Evolutionary conservation across 2,113 vertebrate genomes (phyloP).

Genomic region (Myiopsitta monachus): DNA sequence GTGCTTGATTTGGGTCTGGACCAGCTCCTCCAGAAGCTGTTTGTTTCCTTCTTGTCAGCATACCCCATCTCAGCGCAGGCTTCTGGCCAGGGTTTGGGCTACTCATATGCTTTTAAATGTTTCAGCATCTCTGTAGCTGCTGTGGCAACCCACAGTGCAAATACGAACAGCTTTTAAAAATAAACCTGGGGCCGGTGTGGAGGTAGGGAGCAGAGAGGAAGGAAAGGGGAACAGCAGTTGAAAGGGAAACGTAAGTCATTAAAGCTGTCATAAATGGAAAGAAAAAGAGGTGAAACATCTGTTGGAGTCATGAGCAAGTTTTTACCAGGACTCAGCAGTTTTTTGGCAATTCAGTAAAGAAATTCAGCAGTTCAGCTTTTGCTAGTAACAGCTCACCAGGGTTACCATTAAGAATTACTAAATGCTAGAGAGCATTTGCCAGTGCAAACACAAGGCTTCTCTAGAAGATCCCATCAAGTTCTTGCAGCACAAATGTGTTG

Average conservation of each 20-base stretch:
- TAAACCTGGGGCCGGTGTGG: background rate
- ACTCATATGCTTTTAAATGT: background rate
- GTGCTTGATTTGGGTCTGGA: background rate
- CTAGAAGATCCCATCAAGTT: background rate
- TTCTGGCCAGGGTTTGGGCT: background rate
- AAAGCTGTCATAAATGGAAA: background rate
- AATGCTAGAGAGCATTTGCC: background rate
- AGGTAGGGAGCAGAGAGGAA: background rate
- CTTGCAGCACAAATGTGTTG: background rate
- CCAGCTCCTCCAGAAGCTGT: background rate
- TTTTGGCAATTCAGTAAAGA: background rate
- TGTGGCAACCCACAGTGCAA: background rate
- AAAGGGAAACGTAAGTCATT: conserved; percentile 14
- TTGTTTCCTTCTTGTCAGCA: background rate
- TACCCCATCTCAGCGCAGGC: background rate
- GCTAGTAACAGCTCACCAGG: background rate
- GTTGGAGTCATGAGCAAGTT: background rate
- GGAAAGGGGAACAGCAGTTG: conserved; percentile 19
- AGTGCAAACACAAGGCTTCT: background rate
- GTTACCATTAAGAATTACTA: background rate
- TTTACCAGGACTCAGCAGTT: background rate
- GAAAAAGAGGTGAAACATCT: background rate
- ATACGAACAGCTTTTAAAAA: background rate
- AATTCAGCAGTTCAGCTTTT: background rate
- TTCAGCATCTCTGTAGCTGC: conserved; percentile 11